Conservation (phyloP, 2,888 invertebrate genomes). For the Noctua janthe region DNA sequence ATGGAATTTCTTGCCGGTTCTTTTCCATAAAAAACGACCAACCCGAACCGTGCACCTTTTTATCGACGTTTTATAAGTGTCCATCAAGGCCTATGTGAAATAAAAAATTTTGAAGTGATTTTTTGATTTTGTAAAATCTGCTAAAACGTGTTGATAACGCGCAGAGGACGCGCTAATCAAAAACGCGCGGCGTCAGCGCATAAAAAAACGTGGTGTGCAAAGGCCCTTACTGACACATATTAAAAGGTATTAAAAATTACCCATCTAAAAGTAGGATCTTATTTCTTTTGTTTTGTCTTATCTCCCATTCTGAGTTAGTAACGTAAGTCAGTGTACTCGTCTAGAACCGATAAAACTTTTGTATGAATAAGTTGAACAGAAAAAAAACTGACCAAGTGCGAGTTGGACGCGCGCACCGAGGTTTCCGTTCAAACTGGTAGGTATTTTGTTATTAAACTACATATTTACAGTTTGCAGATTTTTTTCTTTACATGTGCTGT, state of each 20-base stretch:
- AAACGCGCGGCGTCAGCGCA: no score
- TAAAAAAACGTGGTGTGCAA: no score
- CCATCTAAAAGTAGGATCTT: neutral
- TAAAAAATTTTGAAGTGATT: no score
- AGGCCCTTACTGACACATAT: neutral
- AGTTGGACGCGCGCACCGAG: neutral
- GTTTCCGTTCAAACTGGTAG: neutral
- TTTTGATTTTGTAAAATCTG: no score
- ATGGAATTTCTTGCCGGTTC: no score
- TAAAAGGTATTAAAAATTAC: neutral
- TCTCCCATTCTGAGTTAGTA: neutral
- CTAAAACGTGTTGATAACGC: no score
- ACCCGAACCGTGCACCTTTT: no score
- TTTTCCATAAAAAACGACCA: no score
- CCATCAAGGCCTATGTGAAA: no score
- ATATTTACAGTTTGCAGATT: neutral
- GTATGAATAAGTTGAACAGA: neutral
- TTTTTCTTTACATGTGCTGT: neutral
- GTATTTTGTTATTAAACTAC: neutral
- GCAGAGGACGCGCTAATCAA: no score
- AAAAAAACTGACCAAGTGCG: neutral
- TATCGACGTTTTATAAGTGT: no score
- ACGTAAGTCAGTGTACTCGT: neutral
- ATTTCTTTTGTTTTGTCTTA: conserved; percentile 7
- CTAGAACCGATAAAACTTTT: neutral